A percentile compares a stretch with the other conserved stretches of the same genome.
Evolutionary conservation across 2,113 vertebrate genomes (phyloP).

Genomic region (Alethe castanea): DNA sequence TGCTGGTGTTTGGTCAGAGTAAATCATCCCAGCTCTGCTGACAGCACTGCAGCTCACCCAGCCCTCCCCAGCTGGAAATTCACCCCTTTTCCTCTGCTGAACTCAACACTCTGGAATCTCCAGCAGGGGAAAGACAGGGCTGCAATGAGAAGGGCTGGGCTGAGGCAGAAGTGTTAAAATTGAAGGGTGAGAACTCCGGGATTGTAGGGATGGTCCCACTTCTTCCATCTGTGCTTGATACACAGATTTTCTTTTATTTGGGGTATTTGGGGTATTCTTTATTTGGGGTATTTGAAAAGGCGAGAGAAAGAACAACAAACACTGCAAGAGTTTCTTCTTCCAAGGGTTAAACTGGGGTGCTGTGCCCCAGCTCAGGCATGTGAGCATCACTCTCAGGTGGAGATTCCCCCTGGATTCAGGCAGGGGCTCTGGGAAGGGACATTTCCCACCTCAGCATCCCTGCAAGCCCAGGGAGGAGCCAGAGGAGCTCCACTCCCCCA

Average conservation of each 20-base stretch:
- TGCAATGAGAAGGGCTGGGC: background rate
- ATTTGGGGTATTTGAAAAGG: background rate
- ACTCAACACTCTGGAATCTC: accelerated
- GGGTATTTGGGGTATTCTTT: too few relatives aligned
- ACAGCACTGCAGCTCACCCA: background rate
- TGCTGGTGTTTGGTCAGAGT: too few relatives aligned
- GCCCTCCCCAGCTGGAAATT: background rate
- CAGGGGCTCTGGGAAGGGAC: background rate
- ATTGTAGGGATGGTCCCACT: background rate
- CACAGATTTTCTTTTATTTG: background rate
- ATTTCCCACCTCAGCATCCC: background rate
- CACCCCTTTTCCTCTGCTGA: background rate
- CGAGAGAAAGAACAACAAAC: background rate
- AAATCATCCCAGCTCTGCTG: background rate
- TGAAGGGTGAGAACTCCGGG: background rate
- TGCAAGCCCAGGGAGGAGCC: background rate
- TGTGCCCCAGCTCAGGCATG: background rate
- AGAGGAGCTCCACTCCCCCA: background rate
- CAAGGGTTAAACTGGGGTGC: background rate
- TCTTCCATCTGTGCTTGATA: background rate
- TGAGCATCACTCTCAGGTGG: background rate
- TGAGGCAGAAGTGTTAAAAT: background rate
- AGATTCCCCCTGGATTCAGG: background rate
- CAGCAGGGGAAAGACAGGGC: background rate
- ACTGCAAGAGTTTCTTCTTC: background rate